Percentiles rank a stretch among this genome's conserved stretches.
These are phyloP conservation scores for Cheilosia vernalis DNA, from an alignment of 2,888 invertebrate genomes.

Conservation along the genomic window DNA sequence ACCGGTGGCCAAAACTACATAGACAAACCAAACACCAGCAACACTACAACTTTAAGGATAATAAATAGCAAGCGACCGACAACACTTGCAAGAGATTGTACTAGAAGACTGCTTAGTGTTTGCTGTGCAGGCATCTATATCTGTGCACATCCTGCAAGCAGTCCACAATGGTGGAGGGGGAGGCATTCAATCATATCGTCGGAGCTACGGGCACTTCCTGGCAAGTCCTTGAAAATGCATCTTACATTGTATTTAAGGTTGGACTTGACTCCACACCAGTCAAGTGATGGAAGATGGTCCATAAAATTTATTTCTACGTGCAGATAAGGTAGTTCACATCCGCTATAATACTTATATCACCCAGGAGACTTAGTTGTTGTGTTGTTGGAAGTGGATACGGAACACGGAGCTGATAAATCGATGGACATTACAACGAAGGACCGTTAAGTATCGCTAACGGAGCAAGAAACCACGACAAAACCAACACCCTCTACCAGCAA, in stretches of 20 bases:
- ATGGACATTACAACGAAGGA: slow-evolving; percentile 60
- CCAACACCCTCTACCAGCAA: slow-evolving; percentile 31
- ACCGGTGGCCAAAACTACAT: neutral
- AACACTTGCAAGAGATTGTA: slow-evolving; percentile 38
- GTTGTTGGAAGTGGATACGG: slow-evolving; percentile 14
- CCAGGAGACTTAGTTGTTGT: slow-evolving; percentile 48
- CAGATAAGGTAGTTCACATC: slow-evolving; percentile 63
- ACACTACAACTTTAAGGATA: slow-evolving; percentile 37
- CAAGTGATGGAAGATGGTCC: slow-evolving; percentile 65
- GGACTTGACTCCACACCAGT: slow-evolving; percentile 37
- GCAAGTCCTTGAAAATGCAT: slow-evolving; percentile 56
- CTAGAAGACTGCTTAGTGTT: slow-evolving; percentile 48
- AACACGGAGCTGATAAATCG: slow-evolving; percentile 67
- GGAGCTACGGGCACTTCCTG: slow-evolving; percentile 36
- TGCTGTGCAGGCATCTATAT: neutral
- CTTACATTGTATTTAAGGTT: slow-evolving; percentile 44
- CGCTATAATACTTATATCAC: slow-evolving; percentile 59
- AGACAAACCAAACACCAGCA: neutral
- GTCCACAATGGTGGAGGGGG: neutral
- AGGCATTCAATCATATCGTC: slow-evolving; percentile 62
- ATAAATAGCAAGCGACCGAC: slow-evolving; percentile 59
- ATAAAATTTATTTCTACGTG: slow-evolving; percentile 64
- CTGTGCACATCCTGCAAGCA: neutral
- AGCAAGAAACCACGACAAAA: slow-evolving; percentile 58
- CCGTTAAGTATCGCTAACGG: slow-evolving; percentile 69